Evolutionary conservation across 2,113 vertebrate genomes (phyloP).

Genomic region (Cavia porcellus): DNA sequence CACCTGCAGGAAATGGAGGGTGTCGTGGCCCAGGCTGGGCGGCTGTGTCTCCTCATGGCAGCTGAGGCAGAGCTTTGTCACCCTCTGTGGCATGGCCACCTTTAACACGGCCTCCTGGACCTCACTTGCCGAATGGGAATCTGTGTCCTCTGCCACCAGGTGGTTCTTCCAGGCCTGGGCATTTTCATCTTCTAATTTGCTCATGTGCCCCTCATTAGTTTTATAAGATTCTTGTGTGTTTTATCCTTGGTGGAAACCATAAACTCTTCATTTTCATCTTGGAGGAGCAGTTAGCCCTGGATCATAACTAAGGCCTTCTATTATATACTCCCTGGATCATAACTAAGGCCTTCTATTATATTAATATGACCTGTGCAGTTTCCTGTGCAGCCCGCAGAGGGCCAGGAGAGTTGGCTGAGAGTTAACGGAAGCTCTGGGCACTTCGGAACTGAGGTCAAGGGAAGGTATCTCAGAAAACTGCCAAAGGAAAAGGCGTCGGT

Average conservation of each 20-base stretch:
- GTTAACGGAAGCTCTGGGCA: neutral
- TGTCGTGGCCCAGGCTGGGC: too few relatives aligned
- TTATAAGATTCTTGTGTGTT: conserved; percentile 29
- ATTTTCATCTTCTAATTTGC: neutral
- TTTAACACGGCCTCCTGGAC: neutral
- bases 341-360: neutral
- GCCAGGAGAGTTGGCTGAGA: neutral
- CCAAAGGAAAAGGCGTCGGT: neutral
- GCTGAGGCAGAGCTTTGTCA: neutral
- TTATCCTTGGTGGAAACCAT: conserved; percentile 8
- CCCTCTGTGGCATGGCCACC: rapidly evolving
- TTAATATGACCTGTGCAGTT: neutral
- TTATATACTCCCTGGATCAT: too few relatives aligned
- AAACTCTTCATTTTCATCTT: conserved; percentile 13
- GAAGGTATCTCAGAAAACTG: conserved; percentile 36
- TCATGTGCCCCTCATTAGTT: neutral
- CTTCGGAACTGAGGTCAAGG: conserved; percentile 33
- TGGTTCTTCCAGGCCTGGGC: neutral
- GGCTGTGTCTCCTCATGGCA: neutral
- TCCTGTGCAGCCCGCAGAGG: neutral
- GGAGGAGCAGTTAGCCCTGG: neutral
- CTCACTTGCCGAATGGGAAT: neutral
- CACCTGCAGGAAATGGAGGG: neutral
- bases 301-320: too few relatives aligned
- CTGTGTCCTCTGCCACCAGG: neutral